A percentile compares a stretch with the other conserved stretches of the same genome.
These are phyloP conservation scores for Centropyge bicolor DNA, from an alignment of 2,797 vertebrate species.

Conservation along the genomic window DNA sequence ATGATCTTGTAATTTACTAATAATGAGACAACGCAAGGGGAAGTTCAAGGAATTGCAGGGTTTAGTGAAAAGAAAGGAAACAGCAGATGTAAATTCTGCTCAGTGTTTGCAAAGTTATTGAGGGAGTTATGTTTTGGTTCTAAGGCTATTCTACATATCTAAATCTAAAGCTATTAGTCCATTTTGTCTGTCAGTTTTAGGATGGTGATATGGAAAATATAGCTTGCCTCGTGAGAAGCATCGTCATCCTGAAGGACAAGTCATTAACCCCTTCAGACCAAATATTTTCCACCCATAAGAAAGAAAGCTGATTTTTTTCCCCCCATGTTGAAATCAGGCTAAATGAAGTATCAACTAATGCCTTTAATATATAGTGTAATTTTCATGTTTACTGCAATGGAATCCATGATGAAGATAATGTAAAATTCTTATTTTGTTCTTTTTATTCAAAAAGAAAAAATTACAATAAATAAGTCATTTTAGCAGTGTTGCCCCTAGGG, in stretches of 20 bases:
- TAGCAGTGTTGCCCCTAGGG: too few species aligned
- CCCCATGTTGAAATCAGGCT: background rate
- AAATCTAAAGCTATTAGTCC: background rate
- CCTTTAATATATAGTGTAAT: too few species aligned
- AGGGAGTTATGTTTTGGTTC: background rate
- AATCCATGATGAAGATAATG: background rate
- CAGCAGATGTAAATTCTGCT: constrained; percentile 8
- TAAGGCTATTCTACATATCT: background rate
- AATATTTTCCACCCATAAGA: background rate
- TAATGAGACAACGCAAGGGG: background rate
- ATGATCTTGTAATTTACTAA: background rate
- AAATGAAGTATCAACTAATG: background rate
- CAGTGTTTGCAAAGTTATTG: background rate
- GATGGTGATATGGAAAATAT: background rate
- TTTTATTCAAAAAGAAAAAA: too few species aligned
- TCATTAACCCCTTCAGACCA: background rate
- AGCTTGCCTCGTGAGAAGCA: background rate
- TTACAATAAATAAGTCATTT: too few species aligned
- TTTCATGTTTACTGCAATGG: too few species aligned
- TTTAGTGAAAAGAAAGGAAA: constrained; percentile 33
- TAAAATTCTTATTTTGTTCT: background rate
- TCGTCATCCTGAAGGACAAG: background rate
- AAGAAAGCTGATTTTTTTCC: background rate
- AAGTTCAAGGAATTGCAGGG: background rate
- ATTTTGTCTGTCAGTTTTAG: constrained; percentile 3